Conservation (phyloP, 1,140 invertebrate species). For the Saccostrea glomerata region DNA sequence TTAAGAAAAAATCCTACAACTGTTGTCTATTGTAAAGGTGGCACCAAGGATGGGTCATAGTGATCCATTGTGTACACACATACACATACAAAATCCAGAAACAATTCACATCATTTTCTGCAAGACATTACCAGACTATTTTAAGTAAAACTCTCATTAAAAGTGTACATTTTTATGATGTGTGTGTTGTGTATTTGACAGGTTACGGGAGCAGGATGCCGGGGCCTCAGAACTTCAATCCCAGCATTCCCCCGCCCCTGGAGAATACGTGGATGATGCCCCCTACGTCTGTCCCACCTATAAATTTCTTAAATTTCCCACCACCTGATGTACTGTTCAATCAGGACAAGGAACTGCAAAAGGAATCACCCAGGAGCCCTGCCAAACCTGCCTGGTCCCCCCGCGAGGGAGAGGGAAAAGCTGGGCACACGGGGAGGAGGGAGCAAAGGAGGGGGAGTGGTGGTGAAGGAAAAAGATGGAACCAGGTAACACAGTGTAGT, state of each 20-base stretch:
- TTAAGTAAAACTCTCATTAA: too few species aligned
- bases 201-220: neutral
- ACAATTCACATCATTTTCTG: too few species aligned
- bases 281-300: neutral
- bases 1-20: too few species aligned
- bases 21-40: too few species aligned
- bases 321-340: neutral
- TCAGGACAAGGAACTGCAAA: conserved; percentile 14
- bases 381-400: neutral
- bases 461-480: neutral
- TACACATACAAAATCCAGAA: too few species aligned
- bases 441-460: neutral
- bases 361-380: neutral
- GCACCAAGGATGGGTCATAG: too few species aligned
- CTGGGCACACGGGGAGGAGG: neutral
- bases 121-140: too few species aligned
- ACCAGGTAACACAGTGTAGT: neutral
- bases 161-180: too few species aligned
- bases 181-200: neutral
- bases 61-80: too few species aligned
- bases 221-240: neutral
- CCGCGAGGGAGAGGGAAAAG: neutral
- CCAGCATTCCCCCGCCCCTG: neutral
- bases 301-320: neutral
- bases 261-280: conserved; percentile 4